Evolutionary conservation across 2,888 invertebrate species (phyloP).

Genomic region (Boloria euphrosyne): DNA sequence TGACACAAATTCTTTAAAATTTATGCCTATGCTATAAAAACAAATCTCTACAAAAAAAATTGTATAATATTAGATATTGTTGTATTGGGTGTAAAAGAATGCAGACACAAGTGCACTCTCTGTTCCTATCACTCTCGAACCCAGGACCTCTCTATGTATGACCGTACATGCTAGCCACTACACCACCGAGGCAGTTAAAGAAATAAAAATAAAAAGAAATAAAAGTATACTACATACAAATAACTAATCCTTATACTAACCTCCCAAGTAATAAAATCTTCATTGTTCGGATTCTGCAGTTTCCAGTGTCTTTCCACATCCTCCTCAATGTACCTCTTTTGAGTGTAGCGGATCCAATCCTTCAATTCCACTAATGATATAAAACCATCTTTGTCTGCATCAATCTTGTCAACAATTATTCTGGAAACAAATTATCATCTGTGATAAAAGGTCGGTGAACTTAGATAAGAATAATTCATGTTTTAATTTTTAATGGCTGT

Average conservation of each 20-base stretch:
- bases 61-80: no score
- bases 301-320: constrained; percentile 97
- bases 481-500: neutral
- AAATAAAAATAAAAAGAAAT: no score
- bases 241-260: constrained; percentile 53
- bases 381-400: constrained; percentile 90
- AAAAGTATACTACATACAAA: neutral
- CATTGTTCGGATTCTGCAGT: constrained; percentile 91
- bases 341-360: constrained; percentile 97
- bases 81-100: no score
- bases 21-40: no score
- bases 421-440: constrained; percentile 72
- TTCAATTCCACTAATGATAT: constrained; percentile 94
- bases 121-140: no score
- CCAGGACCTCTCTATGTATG: no score
- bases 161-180: no score
- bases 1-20: neutral
- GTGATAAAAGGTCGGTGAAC: constrained; percentile 49
- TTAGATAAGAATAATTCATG: constrained; percentile 24
- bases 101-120: no score
- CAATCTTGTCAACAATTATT: constrained; percentile 96
- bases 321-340: constrained; percentile 94
- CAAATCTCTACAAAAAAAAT: no score
- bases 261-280: constrained; percentile 91
- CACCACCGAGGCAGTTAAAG: no score